Evolutionary conservation across 2,888 invertebrate species (phyloP).

Genomic region (Blomia tropicalis): DNA sequence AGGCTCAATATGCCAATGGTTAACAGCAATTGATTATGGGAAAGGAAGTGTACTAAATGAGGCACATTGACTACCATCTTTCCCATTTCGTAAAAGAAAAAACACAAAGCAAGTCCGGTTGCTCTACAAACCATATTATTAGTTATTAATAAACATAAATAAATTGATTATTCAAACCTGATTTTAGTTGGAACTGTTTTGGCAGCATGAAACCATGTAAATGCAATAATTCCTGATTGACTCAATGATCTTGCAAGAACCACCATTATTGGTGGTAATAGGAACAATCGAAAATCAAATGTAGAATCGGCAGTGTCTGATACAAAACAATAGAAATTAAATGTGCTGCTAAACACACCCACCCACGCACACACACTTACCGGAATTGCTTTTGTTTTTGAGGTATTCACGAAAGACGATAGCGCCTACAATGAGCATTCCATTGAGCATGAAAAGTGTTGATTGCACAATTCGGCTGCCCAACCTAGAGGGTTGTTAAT

Average conservation of each 20-base stretch:
- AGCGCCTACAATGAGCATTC: conserved; percentile 24
- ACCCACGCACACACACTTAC: not conserved
- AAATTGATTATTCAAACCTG: conserved; percentile 24
- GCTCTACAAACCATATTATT: conserved; percentile 23
- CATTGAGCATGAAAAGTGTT: conserved; percentile 25
- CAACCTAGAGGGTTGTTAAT: not conserved
- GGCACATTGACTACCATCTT: conserved; percentile 27
- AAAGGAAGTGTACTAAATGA: conserved; percentile 24
- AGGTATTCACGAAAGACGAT: conserved; percentile 15
- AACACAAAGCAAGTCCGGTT: conserved; percentile 28
- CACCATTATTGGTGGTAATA: conserved; percentile 28
- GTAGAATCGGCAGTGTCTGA: not conserved
- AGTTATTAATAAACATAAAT: conserved; percentile 4
- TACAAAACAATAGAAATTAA: not conserved
- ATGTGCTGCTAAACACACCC: not conserved
- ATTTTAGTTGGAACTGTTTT: conserved; percentile 30
- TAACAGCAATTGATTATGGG: not conserved
- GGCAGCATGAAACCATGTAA: conserved; percentile 27
- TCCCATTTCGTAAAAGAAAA: conserved; percentile 27
- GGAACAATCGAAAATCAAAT: conserved; percentile 24
- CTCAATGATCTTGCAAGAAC: conserved; percentile 27
- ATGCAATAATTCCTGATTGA: conserved; percentile 22
- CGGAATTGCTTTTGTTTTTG: not conserved
- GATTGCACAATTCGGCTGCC: conserved; percentile 22
- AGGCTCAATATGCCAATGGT: conserved; percentile 27